Evolutionary conservation across 2,113 vertebrate species (phyloP).

Genomic region (Cromileptes altivelis): DNA sequence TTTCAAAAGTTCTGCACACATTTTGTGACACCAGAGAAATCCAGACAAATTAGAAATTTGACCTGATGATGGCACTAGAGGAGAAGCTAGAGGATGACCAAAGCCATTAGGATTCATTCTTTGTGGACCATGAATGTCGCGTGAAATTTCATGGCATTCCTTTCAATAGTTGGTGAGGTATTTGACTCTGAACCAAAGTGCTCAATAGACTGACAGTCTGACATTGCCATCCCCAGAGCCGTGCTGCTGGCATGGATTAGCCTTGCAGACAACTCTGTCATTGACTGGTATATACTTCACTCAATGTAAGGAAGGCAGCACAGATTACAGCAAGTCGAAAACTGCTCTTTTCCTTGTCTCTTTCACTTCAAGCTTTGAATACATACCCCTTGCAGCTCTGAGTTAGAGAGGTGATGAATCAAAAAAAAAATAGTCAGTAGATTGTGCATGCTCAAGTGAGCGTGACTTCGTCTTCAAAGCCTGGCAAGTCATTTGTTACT

Average conservation of each 20-base stretch:
- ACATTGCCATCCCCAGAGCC: too few relatives aligned
- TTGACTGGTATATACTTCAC: not conserved
- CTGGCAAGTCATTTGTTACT: not conserved
- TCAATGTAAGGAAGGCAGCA: not conserved
- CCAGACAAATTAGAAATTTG: too few relatives aligned
- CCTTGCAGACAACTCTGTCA: not conserved
- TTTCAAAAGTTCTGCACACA: too few relatives aligned
- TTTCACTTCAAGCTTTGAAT: not conserved
- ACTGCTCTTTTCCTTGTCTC: not conserved
- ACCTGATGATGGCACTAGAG: too few relatives aligned
- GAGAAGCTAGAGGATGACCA: too few relatives aligned
- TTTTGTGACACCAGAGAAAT: too few relatives aligned
- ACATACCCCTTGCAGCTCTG: not conserved
- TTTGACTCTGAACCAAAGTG: too few relatives aligned
- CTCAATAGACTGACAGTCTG: too few relatives aligned
- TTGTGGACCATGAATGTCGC: too few relatives aligned
- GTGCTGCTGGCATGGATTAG: not conserved
- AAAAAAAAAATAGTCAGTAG: not conserved
- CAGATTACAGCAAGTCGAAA: not conserved
- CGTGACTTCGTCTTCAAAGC: not conserved
- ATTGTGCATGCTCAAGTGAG: not conserved
- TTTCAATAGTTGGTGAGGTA: too few relatives aligned
- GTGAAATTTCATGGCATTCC: too few relatives aligned
- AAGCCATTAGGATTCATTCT: too few relatives aligned
- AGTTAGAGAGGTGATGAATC: constrained; percentile 1